phyloP scores from a whole-genome alignment of 2,797 vertebrate genomes.

The Luscinia megarhynchos region DNA sequence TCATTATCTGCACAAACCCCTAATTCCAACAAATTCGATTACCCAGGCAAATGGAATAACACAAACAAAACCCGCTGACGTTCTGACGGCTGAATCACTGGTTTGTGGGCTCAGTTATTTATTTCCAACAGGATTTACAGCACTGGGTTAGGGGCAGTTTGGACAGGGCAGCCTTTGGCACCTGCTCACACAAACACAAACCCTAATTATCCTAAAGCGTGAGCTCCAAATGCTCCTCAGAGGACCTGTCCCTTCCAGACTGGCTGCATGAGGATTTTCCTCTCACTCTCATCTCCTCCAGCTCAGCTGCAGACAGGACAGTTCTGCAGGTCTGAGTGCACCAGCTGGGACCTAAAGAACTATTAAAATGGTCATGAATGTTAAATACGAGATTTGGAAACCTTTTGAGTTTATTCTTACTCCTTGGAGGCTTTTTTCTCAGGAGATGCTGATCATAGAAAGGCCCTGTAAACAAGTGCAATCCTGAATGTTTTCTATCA shows the following conservation, averaged over 20 bases:
- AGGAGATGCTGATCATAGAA: no score
- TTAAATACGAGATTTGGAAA: not conserved
- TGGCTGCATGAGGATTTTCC: not conserved
- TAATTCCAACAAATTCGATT: slow-evolving; percentile 70
- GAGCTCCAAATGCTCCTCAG: not conserved
- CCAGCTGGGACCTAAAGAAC: not conserved
- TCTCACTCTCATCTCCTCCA: not conserved
- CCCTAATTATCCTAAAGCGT: not conserved
- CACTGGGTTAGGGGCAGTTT: not conserved
- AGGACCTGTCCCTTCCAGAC: not conserved
- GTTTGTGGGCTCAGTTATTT: not conserved
- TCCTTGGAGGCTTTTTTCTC: not conserved
- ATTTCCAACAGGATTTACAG: not conserved
- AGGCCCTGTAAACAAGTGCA: not conserved
- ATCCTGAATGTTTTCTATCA: not conserved
- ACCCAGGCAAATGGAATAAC: slow-evolving; percentile 51
- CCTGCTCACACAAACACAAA: not conserved
- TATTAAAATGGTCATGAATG: not conserved
- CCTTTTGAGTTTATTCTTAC: not conserved
- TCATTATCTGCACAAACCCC: slow-evolving; percentile 58
- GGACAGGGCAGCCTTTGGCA: not conserved
- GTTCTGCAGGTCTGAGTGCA: rapidly evolving
- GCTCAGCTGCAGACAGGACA: not conserved
- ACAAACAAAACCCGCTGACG: slow-evolving; percentile 34
- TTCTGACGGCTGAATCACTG: not conserved